Percentiles rank a stretch among this genome's conserved stretches.
Conservation (phyloP, 2,797 vertebrate genomes). For the Pogonophryne albipinna region DNA sequence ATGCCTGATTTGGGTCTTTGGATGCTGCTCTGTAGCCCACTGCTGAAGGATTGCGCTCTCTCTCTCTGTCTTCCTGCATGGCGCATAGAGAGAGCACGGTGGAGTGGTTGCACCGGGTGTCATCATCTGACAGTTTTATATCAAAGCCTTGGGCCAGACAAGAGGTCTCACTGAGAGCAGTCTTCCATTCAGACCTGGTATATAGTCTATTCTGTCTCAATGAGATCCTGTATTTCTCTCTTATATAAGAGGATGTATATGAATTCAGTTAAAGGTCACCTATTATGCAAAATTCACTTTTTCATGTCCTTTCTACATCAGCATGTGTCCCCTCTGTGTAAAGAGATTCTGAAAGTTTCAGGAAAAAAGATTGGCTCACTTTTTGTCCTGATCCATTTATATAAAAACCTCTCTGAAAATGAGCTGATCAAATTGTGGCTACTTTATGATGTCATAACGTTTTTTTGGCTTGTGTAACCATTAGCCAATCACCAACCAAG, state of each 20-base stretch:
- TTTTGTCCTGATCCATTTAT: no score
- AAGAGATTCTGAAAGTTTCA: no score
- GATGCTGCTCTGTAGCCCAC: constrained; percentile 24
- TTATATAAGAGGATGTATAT: constrained; percentile 18
- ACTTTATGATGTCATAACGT: no score
- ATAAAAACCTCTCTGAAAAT: no score
- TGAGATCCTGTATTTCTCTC: constrained; percentile 22
- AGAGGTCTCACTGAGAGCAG: constrained; percentile 55
- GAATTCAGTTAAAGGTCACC: background rate
- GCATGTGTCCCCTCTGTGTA: no score
- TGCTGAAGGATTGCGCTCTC: constrained; percentile 23
- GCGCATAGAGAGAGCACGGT: constrained; percentile 39
- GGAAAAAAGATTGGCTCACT: no score
- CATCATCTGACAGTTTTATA: constrained; percentile 77
- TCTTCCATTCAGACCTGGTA: constrained; percentile 45
- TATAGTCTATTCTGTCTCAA: constrained; percentile 41
- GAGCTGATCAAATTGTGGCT: no score
- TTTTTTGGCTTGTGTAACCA: no score
- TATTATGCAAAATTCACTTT: no score
- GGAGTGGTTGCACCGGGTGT: constrained; percentile 71
- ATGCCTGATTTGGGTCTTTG: constrained; percentile 43
- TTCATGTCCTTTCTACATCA: no score
- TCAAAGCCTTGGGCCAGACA: constrained; percentile 72
- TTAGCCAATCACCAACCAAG: no score
- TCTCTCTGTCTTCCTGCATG: constrained; percentile 17